These are phyloP conservation scores for Lutraria rhynchaena DNA, from an alignment of 1,140 invertebrate genomes.

Conservation along the genomic window DNA sequence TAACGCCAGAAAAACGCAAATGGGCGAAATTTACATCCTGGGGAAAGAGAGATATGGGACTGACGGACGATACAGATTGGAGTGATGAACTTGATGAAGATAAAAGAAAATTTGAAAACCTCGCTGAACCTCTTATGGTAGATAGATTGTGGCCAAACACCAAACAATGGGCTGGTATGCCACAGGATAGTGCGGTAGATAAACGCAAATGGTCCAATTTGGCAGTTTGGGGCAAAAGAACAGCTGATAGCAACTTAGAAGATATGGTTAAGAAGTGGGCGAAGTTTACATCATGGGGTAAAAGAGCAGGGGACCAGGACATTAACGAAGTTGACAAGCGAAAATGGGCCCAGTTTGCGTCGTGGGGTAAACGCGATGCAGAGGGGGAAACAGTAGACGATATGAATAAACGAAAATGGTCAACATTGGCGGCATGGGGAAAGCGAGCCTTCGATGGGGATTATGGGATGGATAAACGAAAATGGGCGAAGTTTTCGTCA, in stretches of 20 bases:
- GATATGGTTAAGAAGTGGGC: conserved; percentile 40
- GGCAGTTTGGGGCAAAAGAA: conserved; percentile 44
- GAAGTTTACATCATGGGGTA: conserved; percentile 53
- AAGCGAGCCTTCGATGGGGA: conserved; percentile 19
- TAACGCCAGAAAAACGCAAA: conserved; percentile 39
- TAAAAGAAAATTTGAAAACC: background rate
- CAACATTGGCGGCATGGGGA: conserved; percentile 35
- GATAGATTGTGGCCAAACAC: conserved; percentile 33
- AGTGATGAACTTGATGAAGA: background rate
- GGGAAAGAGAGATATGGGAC: conserved; percentile 24
- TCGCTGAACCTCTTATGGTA: background rate
- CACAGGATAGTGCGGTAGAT: background rate
- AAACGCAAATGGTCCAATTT: conserved; percentile 54
- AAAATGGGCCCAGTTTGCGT: conserved; percentile 53
- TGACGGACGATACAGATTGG: background rate
- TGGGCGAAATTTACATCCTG: conserved; percentile 51
- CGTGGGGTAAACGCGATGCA: conserved; percentile 45
- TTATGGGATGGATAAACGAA: conserved; percentile 33
- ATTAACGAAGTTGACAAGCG: conserved; percentile 28
- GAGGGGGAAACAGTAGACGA: background rate
- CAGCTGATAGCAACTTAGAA: background rate
- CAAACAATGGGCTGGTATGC: conserved; percentile 7
- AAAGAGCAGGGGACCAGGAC: conserved; percentile 8
- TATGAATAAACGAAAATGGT: conserved; percentile 37
- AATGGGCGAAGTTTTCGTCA: conserved; percentile 49